A percentile compares a stretch with the other conserved stretches of the same genome.
These are phyloP conservation scores for Conomelus anceps DNA, from an alignment of 2,888 invertebrate genomes.

Conservation along the genomic window DNA sequence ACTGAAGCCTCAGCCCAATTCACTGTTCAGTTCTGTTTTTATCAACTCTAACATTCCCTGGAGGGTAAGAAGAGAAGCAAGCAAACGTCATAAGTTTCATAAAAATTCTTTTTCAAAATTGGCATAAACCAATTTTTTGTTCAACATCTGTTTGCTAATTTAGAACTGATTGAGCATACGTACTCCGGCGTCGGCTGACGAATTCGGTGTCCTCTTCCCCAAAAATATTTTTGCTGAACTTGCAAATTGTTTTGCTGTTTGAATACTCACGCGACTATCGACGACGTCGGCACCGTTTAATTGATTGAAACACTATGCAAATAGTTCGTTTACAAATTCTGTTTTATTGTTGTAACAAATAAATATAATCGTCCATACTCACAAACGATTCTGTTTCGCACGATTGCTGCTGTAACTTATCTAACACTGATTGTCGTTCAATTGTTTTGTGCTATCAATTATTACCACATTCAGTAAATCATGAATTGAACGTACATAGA, in stretches of 20 bases:
- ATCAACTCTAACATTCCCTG: neutral
- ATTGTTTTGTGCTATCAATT: neutral
- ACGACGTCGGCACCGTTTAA: neutral
- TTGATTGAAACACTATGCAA: neutral
- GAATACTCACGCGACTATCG: neutral
- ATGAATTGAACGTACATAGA: neutral
- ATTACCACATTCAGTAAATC: neutral
- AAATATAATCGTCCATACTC: neutral
- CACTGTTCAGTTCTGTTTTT: neutral
- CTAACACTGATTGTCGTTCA: neutral
- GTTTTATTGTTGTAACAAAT: neutral
- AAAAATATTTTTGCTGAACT: neutral
- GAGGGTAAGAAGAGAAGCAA: neutral
- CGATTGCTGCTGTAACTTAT: neutral
- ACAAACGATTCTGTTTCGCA: neutral
- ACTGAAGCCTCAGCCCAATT: neutral
- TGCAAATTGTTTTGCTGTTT: neutral
- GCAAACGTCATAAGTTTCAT: constrained; percentile 1
- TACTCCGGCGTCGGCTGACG: neutral
- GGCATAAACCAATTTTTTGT: neutral
- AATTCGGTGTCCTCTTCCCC: neutral
- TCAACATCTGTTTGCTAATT: neutral
- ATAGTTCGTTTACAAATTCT: neutral
- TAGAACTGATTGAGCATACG: neutral
- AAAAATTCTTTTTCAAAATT: neutral